Evolutionary conservation across 2,888 invertebrate genomes (phyloP).

Genomic region (Mylabris sibirica): DNA sequence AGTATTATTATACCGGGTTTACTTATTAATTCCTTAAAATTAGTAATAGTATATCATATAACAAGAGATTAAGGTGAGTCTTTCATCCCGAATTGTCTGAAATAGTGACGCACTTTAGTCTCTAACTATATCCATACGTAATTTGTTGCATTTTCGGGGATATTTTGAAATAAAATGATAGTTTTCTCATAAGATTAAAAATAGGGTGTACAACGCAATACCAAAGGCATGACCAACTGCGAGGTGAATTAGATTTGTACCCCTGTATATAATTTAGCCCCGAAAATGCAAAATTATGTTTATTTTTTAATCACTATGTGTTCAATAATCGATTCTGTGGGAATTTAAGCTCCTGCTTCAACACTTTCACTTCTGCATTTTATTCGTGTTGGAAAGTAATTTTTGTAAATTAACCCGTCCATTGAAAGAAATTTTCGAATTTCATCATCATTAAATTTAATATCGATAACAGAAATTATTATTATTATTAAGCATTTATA

Average conservation of each 20-base stretch:
- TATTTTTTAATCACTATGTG: conserved; percentile 7
- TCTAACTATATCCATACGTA: too few species aligned
- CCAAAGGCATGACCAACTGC: too few species aligned
- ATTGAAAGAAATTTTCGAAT: background rate
- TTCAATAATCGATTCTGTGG: conserved; percentile 1
- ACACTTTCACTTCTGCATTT: conserved; percentile 13
- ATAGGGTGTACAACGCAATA: too few species aligned
- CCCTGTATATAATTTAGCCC: too few species aligned
- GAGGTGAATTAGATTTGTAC: too few species aligned
- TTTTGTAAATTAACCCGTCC: conserved; percentile 2
- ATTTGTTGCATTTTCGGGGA: too few species aligned
- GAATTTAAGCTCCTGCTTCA: background rate
- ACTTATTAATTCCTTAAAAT: background rate
- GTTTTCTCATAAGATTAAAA: background rate
- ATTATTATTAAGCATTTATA: background rate
- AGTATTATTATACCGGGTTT: conserved; percentile 7
- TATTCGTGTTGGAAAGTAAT: background rate
- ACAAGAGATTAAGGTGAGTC: too few species aligned
- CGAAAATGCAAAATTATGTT: too few species aligned
- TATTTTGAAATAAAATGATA: background rate
- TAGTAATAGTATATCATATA: background rate
- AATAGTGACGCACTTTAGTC: too few species aligned
- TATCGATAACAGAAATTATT: background rate
- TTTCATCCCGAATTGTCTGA: too few species aligned
- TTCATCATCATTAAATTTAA: background rate